Percentiles rank a stretch among this genome's conserved stretches.
Conservation (phyloP, 2,888 invertebrate genomes). For the Thereva nobilitata region DNA sequence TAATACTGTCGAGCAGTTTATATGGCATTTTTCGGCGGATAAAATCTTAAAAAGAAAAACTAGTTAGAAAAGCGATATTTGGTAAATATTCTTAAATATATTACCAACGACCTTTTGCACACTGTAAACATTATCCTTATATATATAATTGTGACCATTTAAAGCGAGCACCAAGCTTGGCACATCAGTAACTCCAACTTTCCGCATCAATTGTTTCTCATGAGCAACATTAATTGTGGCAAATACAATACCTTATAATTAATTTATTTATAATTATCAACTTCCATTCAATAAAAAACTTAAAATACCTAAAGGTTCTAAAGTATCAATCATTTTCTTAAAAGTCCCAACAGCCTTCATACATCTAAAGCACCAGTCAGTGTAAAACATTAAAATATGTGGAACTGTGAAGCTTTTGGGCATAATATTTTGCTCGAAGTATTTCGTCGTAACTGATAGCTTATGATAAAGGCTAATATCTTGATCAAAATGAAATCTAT, state of each 20-base stretch:
- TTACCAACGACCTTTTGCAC: conserved; percentile 79
- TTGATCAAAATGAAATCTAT: conserved; percentile 81
- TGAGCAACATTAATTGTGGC: conserved; percentile 84
- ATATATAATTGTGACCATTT: conserved; percentile 83
- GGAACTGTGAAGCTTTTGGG: conserved; percentile 84
- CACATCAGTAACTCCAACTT: conserved; percentile 78
- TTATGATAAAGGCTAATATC: conserved; percentile 87
- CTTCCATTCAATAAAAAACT: not conserved
- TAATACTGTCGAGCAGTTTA: conserved; percentile 72
- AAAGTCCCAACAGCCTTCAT: conserved; percentile 85
- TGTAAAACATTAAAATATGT: conserved; percentile 86
- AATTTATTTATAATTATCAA: not conserved
- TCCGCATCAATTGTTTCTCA: conserved; percentile 75
- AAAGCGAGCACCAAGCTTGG: conserved; percentile 81
- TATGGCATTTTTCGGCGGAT: conserved; percentile 85
- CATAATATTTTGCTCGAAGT: conserved; percentile 83
- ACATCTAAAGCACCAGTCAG: conserved; percentile 94
- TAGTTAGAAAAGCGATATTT: not conserved
- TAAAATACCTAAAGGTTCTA: conserved; percentile 76
- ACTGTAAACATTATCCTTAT: conserved; percentile 79
- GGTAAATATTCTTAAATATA: conserved; percentile 7
- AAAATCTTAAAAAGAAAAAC: conserved; percentile 66
- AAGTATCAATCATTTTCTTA: conserved; percentile 80
- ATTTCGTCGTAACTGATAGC: conserved; percentile 82
- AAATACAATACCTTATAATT: conserved; percentile 63